Percentiles rank a stretch among this genome's conserved stretches.
phyloP scores from a whole-genome alignment of 2,113 vertebrate genomes.

The Emydura subglobosa region DNA sequence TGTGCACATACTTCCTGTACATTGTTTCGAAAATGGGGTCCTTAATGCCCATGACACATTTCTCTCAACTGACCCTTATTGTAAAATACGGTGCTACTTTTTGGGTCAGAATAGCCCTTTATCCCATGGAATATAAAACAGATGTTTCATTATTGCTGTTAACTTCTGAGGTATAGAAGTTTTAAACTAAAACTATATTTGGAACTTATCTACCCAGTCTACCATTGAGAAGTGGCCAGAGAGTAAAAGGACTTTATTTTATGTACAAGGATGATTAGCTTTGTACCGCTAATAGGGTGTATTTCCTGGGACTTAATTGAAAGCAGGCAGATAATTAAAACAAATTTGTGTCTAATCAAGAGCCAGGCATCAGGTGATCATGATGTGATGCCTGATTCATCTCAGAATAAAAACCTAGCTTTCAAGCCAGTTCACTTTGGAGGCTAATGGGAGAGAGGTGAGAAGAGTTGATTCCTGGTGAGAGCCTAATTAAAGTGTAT shows the following conservation, averaged over 20 bases:
- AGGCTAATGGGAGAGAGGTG: background rate
- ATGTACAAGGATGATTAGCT: conserved; percentile 55
- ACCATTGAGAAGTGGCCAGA: conserved; percentile 15
- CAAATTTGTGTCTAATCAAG: conserved; percentile 71
- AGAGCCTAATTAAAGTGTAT: background rate
- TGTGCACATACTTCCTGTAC: background rate
- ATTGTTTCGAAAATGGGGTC: background rate
- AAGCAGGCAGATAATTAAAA: conserved; percentile 76
- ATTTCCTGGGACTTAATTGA: conserved; percentile 71
- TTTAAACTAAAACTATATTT: background rate
- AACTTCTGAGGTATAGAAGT: background rate
- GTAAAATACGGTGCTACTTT: background rate
- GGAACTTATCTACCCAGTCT: background rate
- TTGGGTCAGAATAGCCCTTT: background rate
- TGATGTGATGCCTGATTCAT: conserved; percentile 34
- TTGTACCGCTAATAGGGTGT: conserved; percentile 61
- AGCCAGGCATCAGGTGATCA: conserved; percentile 45
- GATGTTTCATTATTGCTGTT: background rate
- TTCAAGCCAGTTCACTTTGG: conserved; percentile 13
- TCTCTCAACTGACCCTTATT: background rate
- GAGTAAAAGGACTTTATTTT: conserved; percentile 30
- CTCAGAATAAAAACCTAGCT: conserved; percentile 18
- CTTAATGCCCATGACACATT: background rate
- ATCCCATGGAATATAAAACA: background rate
- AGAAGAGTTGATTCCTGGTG: background rate